A percentile compares a stretch with the other conserved stretches of the same genome.
Evolutionary conservation across 2,888 invertebrate species (phyloP).

Genomic region (Lutraria lutraria): DNA sequence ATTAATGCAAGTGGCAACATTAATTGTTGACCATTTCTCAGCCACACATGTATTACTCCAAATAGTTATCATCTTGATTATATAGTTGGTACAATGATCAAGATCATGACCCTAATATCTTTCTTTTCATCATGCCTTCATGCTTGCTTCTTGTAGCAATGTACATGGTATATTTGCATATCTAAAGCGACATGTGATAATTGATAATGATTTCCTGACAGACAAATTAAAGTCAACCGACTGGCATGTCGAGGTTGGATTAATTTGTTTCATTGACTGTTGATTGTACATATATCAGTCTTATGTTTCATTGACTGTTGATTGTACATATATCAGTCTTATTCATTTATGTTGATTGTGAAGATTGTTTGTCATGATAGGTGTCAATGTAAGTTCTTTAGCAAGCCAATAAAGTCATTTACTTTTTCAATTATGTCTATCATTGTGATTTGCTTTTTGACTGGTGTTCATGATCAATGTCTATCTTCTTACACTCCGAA

Average conservation of each 20-base stretch:
- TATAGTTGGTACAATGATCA: too few relatives aligned
- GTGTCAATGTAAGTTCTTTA: background rate
- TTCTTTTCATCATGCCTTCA: too few relatives aligned
- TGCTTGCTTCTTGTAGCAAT: too few relatives aligned
- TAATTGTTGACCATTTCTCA: too few relatives aligned
- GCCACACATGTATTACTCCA: too few relatives aligned
- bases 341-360: background rate
- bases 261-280: background rate
- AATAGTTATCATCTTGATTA: too few relatives aligned
- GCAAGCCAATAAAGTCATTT: constrained; percentile 14
- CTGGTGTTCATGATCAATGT: constrained; percentile 22
- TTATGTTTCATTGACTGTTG: background rate
- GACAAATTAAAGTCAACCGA: background rate
- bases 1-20: too few relatives aligned
- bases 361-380: constrained; percentile 1
- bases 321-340: background rate
- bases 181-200: too few relatives aligned
- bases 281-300: background rate
- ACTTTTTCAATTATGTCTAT: constrained; percentile 14
- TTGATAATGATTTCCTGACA: too few relatives aligned
- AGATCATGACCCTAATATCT: too few relatives aligned
- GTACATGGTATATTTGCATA: too few relatives aligned
- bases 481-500: background rate
- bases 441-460: constrained; percentile 20
- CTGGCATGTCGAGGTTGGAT: constrained; percentile 1